phyloP scores from a whole-genome alignment of 2,113 vertebrate species.

The human region GRCh38 chr13:98385501-98386000 shows the following conservation, averaged over 20 bases:
- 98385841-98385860: background rate
- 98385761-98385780: constrained; percentile 96
- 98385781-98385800: constrained; percentile 94
- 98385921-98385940: background rate
- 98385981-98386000: background rate
- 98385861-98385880: background rate
- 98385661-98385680: constrained; percentile 95
- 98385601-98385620: constrained; percentile 72
- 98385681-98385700: constrained; percentile 96
- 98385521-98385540: constrained; percentile 2
- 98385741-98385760: constrained; percentile 96
- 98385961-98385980: background rate
- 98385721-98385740: constrained; percentile 96
- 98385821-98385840: background rate
- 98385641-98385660: constrained; percentile 73
- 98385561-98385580: constrained; percentile 74
- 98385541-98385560: constrained; percentile 43
- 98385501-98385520: background rate
- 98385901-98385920: background rate
- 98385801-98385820: constrained; percentile 97
- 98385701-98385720: constrained; percentile 95
- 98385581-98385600: constrained; percentile 66
- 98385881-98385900: background rate
- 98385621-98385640: constrained; percentile 65
- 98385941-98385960: background rate